Conservation (phyloP, 2,888 invertebrate species). For the Rutpela maculata region DNA sequence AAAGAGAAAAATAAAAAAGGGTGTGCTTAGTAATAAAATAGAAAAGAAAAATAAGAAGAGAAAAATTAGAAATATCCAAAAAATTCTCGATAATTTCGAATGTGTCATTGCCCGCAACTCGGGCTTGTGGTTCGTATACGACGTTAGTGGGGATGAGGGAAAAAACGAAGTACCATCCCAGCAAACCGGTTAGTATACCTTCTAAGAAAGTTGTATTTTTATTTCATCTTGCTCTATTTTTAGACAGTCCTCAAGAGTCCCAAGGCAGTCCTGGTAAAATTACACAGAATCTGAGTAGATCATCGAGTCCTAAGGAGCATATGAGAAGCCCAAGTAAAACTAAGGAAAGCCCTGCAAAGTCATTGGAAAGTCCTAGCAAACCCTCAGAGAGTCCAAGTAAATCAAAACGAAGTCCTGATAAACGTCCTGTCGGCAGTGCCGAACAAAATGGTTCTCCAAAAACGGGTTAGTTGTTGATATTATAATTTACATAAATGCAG, state of each 20-base stretch:
- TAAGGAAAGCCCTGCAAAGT: not conserved
- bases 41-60: conserved; percentile 41
- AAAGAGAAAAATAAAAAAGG: conserved; percentile 29
- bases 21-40: conserved; percentile 20
- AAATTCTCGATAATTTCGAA: conserved; percentile 56
- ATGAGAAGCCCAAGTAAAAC: not conserved
- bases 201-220: not conserved
- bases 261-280: not conserved
- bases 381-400: not conserved
- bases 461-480: conserved; percentile 43
- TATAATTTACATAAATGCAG: not conserved
- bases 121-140: conserved; percentile 66
- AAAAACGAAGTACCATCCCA: conserved; percentile 11
- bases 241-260: not conserved
- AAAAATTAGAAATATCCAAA: conserved; percentile 7
- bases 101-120: conserved; percentile 68
- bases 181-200: conserved; percentile 12
- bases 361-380: not conserved
- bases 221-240: conserved; percentile 12
- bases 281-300: not conserved
- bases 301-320: not conserved
- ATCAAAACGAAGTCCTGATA: not conserved
- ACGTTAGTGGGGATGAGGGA: conserved; percentile 33
- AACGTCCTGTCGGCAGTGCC: not conserved
- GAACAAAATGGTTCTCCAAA: conserved; percentile 32